Base-by-base conservation (phyloP, 30 jellyfish, hydroid and myxozoan species). In the Mastigias papua region DNA sequence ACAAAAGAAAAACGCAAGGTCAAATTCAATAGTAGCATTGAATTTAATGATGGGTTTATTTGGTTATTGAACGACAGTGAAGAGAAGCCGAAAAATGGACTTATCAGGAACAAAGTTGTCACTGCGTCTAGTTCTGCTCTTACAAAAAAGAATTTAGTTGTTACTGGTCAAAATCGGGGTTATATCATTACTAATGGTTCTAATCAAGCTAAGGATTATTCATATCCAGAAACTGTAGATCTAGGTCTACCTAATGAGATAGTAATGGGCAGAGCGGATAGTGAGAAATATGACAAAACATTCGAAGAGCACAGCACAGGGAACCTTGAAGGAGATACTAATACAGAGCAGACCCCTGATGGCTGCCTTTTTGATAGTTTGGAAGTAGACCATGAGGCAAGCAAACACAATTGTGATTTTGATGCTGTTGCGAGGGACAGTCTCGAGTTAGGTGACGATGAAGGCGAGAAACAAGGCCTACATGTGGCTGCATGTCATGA, bases 11-110 rank as follows among this genome's bases (percentile, higher is more conserved):
- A 93, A 82, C 84, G 97, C 64, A 88, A 79, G 54, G 98, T 93
- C 1, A 93, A 97, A 51, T 93, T 93, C 66, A 89, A 97, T 50
- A 33, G 34, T 23, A 93, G 98, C 66, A 88, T 93, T 13, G 94
- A 93, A 63, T 93, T 81, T 71, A 84, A 93, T 65, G 98, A 93
- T 93, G 98, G 98, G 5, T 78, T 88, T 71, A 74, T 78, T 32
- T 77, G 91, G 96, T 34, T 80, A 86, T 29, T 85, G 88, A 85
- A 85, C 32, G 94, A 85, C 48, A 85, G 62, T 57, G 94, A 85
- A 32, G 88, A 72, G 48, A 85, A 85, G 37, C 94, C 94, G 42
- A 27, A 49, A 33, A 19, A 19, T 17, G 84, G 80, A 31, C 7
- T 1, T 20, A 27, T 48, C 19, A 63, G 23, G 2, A 63, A 25